Evolutionary conservation across 2,113 vertebrate genomes (phyloP), one percentile per base, ranked within the genome.

Genomic region (Hippocampus mohnikei): DNA sequence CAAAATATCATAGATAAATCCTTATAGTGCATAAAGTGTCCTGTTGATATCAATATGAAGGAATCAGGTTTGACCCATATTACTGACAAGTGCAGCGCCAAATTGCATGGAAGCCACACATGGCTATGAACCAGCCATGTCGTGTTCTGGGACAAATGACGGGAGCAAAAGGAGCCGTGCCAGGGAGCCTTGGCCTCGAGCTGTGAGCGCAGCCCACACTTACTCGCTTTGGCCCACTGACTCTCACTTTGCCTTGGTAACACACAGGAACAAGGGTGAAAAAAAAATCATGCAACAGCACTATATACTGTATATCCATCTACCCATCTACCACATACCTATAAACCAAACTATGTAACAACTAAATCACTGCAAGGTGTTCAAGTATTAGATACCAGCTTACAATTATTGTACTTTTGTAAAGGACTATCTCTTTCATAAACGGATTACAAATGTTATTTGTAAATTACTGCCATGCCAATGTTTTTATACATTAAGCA

Each of bases 91-190:
- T 8, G 59, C 40, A 2, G 55, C 23, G 48, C 44, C 76, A 70
- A 69, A 56, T 75, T 37, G 61, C 21, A n/a, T 81, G 18, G 70
- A 76, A 82, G 58, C 66, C 71, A 75, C 61, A 59, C 61, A 79
- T 74, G 70, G 75, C 75, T 78, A 56, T 70, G 69, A 77, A 81
- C 66, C 77, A 81, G 77, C 71, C 67, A 71, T 12, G 21, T 75
- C 71, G 71, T 81, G 70, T 82, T 77, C 62, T 63, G 61, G 78
- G 72, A 80, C 77, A 82, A 80, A 80, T 79, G 50, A 80, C 37
- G 59, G 74, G 67, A 53, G 58, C 1, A 20, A 77, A 81, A 87
- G 69, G 69, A 66, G 40, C 3, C 10, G 33, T 76, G 77, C 73
- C 77, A 83, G 40, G 67, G 63, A 79, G 48, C 72, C 68, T 80